Evolutionary conservation across 1,140 invertebrate genomes (phyloP).

Genomic region (Orchestia grillus): DNA sequence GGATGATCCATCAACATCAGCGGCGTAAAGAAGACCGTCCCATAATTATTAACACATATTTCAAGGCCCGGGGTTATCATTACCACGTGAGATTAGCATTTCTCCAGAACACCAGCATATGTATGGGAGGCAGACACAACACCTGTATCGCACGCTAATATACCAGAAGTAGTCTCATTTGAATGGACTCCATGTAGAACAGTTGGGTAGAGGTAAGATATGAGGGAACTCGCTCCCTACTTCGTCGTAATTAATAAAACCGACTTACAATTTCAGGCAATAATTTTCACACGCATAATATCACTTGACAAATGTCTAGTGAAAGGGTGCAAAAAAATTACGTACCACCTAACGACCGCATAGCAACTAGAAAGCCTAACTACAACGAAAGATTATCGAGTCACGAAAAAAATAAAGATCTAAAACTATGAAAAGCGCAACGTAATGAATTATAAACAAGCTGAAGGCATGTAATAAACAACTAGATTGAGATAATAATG

Average conservation of each 20-base stretch:
- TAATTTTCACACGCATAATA: background rate
- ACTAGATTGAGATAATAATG: background rate
- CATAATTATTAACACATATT: slow-evolving; percentile 40
- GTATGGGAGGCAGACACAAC: background rate
- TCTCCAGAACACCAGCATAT: background rate
- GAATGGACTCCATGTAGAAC: background rate
- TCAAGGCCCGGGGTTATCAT: background rate
- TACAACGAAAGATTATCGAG: no score
- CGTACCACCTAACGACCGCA: background rate
- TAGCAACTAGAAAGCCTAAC: no score
- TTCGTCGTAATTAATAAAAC: background rate
- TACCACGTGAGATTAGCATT: slow-evolving; percentile 2
- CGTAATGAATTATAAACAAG: background rate
- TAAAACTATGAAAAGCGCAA: background rate
- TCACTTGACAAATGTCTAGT: background rate
- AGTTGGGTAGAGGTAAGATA: background rate
- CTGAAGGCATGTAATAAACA: background rate
- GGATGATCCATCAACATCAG: slow-evolving; percentile 30
- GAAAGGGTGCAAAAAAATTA: background rate
- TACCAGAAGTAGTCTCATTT: background rate
- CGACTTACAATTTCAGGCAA: background rate
- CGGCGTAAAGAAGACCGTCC: slow-evolving; percentile 45
- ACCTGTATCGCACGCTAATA: background rate
- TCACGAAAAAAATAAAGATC: no score
- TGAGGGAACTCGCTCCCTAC: background rate